Evolutionary conservation across 92 coral and sea anemone genomes (phyloP).

Genomic region (Micromussa lordhowensis): DNA sequence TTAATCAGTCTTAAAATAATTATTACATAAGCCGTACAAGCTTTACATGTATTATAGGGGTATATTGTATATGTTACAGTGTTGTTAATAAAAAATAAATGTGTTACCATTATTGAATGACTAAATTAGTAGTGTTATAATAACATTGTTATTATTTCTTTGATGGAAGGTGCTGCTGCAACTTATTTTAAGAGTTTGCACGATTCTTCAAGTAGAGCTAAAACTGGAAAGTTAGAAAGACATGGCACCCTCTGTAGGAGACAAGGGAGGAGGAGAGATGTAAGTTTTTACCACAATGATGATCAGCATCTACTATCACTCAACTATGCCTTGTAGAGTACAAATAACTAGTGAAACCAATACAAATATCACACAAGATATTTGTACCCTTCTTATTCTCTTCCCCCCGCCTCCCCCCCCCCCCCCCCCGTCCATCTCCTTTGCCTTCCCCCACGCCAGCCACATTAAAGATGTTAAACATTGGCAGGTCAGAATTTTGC

Average conservation of each 20-base stretch:
- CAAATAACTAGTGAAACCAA: neutral
- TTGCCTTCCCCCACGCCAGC: too few species aligned
- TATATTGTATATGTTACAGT: too few species aligned
- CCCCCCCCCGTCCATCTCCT: too few species aligned
- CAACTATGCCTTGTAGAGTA: neutral
- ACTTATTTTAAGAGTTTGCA: slow-evolving; percentile 22
- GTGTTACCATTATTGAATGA: slow-evolving; percentile 1
- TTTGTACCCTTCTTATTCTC: neutral
- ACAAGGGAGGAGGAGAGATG: slow-evolving; percentile 3
- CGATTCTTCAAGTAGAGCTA: slow-evolving; percentile 29
- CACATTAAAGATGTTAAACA: too few species aligned
- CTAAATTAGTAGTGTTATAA: slow-evolving; percentile 2
- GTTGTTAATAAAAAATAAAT: neutral
- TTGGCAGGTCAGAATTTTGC: too few species aligned
- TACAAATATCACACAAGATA: too few species aligned
- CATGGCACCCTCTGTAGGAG: slow-evolving; percentile 28
- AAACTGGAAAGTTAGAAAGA: slow-evolving; percentile 16
- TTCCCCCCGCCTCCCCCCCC: neutral
- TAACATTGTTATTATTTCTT: neutral
- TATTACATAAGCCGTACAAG: too few species aligned
- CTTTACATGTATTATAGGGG: too few species aligned
- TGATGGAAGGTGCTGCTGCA: slow-evolving; percentile 28
- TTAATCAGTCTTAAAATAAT: too few species aligned
- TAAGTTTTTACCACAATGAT: too few species aligned
- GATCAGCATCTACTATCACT: too few species aligned